Evolutionary conservation across 2,797 vertebrate species (phyloP).

Genomic region (Microtus californicus): DNA sequence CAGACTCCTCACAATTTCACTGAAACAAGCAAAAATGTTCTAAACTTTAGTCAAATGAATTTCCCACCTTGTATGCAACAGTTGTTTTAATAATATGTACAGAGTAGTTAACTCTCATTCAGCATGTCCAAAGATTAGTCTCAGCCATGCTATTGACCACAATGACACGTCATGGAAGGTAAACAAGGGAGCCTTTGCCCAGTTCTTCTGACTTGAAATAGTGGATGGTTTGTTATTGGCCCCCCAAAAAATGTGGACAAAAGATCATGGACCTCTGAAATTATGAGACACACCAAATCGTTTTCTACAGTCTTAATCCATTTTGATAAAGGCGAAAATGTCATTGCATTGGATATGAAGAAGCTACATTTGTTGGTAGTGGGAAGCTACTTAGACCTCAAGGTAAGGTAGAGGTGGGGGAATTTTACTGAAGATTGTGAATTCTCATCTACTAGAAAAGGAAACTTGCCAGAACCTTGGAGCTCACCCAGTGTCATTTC

Average conservation of each 20-base stretch:
- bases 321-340: neutral
- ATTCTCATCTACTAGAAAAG: neutral
- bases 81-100: neutral
- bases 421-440: neutral
- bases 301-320: neutral
- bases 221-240: neutral
- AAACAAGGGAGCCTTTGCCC: neutral
- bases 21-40: neutral
- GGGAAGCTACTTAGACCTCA: too few relatives aligned
- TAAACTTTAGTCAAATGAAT: neutral
- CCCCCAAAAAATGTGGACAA: too few relatives aligned
- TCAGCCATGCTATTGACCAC: neutral
- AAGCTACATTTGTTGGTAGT: accelerated
- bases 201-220: neutral
- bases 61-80: neutral
- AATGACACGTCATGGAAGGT: neutral
- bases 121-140: neutral
- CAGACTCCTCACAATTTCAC: neutral
- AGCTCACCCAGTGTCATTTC: neutral
- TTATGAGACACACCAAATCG: neutral
- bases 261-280: neutral
- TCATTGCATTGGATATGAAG: neutral
- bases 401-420: too few relatives aligned
- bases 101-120: neutral
- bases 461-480: neutral